These are phyloP conservation scores for Holocentrus rufus DNA, from an alignment of 2,797 vertebrate species.

Conservation along the genomic window DNA sequence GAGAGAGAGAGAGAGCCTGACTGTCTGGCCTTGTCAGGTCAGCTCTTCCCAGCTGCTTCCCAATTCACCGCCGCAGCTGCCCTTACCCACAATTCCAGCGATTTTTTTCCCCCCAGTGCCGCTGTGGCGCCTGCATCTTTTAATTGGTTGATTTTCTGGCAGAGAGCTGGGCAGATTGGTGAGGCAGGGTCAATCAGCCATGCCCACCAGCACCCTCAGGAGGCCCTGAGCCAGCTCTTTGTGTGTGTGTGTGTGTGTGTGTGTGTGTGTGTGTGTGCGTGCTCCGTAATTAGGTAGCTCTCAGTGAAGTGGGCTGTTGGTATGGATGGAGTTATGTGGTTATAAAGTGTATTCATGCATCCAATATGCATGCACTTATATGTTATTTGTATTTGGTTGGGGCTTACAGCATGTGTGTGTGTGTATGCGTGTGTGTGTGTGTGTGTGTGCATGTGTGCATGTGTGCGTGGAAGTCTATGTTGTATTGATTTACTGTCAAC, in stretches of 20 bases:
- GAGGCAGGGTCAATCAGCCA: slow-evolving; percentile 81
- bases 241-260: slow-evolving; percentile 11
- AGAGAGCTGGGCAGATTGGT: slow-evolving; percentile 78
- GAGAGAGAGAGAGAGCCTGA: neutral
- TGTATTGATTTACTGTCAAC: slow-evolving; percentile 64
- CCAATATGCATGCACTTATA: slow-evolving; percentile 52
- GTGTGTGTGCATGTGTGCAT: slow-evolving; percentile 8
- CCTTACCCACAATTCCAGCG: slow-evolving; percentile 57
- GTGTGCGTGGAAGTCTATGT: slow-evolving; percentile 12
- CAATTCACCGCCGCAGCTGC: slow-evolving; percentile 66
- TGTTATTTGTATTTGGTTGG: slow-evolving; percentile 27
- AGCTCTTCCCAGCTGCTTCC: slow-evolving; percentile 56
- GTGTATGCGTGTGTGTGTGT: slow-evolving; percentile 1
- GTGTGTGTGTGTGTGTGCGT: slow-evolving; percentile 25
- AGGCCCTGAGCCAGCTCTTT: slow-evolving; percentile 35
- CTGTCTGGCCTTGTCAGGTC: slow-evolving; percentile 60
- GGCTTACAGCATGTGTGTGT: neutral
- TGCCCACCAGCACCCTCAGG: slow-evolving; percentile 74
- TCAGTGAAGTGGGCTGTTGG: slow-evolving; percentile 54
- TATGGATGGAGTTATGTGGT: slow-evolving; percentile 53
- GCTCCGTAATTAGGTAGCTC: slow-evolving; percentile 67
- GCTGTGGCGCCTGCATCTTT: slow-evolving; percentile 75
- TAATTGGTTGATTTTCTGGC: slow-evolving; percentile 86
- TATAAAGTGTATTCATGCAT: slow-evolving; percentile 63
- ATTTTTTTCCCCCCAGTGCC: slow-evolving; percentile 36